These are phyloP conservation scores for Ceratosolen fusciceps DNA, from an alignment of 1,140 invertebrate genomes.

Conservation along the genomic window DNA sequence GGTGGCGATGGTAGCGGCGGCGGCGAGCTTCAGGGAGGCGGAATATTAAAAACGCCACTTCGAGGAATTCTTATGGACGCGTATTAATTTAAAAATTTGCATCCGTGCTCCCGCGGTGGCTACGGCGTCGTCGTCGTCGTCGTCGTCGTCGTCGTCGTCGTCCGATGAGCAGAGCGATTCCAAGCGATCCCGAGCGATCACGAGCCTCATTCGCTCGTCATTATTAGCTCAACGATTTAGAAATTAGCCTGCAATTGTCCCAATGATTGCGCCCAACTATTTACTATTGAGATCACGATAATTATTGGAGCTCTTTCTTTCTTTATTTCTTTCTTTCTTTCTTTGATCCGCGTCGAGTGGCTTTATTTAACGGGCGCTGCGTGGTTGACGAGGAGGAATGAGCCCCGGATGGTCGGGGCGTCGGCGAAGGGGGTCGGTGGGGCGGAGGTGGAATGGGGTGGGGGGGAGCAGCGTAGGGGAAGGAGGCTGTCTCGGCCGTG, in stretches of 20 bases:
- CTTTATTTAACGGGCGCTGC: not conserved
- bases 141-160: not conserved
- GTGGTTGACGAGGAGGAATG: not conserved
- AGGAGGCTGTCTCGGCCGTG: no score
- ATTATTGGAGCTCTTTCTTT: not conserved
- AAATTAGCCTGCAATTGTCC: not conserved
- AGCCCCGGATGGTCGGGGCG: no score
- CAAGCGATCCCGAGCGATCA: not conserved
- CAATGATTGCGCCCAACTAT: not conserved
- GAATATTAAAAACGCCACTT: slow-evolving; percentile 17
- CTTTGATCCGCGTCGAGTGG: no score
- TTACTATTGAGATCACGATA: not conserved
- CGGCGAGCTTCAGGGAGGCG: slow-evolving; percentile 5
- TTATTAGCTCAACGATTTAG: not conserved
- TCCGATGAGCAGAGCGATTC: not conserved
- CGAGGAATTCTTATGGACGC: slow-evolving; percentile 6
- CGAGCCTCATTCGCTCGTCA: not conserved
- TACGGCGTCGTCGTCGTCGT: not conserved
- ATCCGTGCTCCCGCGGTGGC: not conserved
- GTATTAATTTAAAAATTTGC: not conserved
- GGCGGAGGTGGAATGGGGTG: no score
- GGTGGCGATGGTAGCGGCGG: not conserved
- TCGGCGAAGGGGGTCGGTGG: no score
- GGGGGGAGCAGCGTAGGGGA: no score
- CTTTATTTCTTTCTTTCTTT: no score